Evolutionary conservation across 2,797 vertebrate species (phyloP).

Genomic region (Brachyrhaphis roseni): DNA sequence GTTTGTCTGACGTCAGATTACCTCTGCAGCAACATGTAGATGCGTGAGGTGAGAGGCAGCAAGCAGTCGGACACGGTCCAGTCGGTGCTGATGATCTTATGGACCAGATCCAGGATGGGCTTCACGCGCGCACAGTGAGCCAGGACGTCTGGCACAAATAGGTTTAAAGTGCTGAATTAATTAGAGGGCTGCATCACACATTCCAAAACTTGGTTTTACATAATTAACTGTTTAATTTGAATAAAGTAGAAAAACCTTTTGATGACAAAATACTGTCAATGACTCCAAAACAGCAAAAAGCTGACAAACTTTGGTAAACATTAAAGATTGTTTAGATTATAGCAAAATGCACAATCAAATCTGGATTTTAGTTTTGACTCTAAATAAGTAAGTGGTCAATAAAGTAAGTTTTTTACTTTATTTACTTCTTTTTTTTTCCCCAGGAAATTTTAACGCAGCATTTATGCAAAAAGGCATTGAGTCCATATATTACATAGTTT

Average conservation of each 20-base stretch:
- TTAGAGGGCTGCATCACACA: not conserved
- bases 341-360: not conserved
- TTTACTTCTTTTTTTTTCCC: no score
- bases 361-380: not conserved
- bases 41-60: conserved; percentile 94
- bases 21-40: conserved; percentile 98
- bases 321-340: not conserved
- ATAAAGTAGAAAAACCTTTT: not conserved
- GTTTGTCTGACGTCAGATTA: conserved; percentile 47
- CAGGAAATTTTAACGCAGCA: not conserved
- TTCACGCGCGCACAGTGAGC: conserved; percentile 93
- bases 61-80: conserved; percentile 94
- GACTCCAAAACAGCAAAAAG: not conserved
- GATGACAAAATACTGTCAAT: not conserved
- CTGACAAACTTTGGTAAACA: not conserved
- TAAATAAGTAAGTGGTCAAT: not conserved
- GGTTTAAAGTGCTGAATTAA: not conserved
- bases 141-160: conserved; percentile 83
- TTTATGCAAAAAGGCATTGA: not conserved
- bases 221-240: not conserved
- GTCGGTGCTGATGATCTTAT: conserved; percentile 95
- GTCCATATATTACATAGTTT: not conserved
- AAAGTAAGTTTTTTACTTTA: not conserved
- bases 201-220: not conserved
- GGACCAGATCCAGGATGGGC: conserved; percentile 94